phyloP scores from a whole-genome alignment of 2,888 invertebrate genomes.

The Chrysolina oricalcia region DNA sequence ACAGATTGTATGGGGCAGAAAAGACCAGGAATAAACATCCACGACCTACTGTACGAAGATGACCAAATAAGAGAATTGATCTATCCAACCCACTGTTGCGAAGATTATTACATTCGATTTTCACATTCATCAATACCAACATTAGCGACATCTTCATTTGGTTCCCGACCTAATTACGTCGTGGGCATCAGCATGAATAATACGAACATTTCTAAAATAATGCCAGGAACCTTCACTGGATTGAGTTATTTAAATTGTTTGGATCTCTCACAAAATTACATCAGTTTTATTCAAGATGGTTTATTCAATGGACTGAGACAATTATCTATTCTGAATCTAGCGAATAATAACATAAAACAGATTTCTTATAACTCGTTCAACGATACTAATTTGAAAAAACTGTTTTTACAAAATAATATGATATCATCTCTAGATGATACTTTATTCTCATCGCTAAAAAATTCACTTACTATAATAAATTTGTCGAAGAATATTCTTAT shows the following conservation, averaged over 20 bases:
- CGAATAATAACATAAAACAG: conserved; percentile 7
- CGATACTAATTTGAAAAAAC: not conserved
- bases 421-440: not conserved
- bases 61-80: not conserved
- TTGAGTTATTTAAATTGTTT: conserved; percentile 11
- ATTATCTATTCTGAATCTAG: not conserved
- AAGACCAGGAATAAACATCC: not conserved
- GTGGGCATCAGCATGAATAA: not conserved
- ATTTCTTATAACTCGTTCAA: not conserved
- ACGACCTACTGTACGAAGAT: not conserved
- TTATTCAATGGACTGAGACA: conserved; percentile 7
- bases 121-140: conserved; percentile 3
- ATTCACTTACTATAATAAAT: not conserved
- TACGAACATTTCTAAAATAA: conserved; percentile 21
- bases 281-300: not conserved
- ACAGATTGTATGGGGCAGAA: not conserved
- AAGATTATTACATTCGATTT: not conserved
- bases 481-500: not conserved
- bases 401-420: conserved; percentile 1
- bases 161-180: not conserved
- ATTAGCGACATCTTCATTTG: conserved; percentile 1
- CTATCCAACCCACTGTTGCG: not conserved
- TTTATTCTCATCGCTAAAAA: not conserved
- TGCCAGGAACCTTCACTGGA: not conserved
- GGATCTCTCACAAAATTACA: conserved; percentile 20